A percentile compares a stretch with the other conserved stretches of the same genome.
Conservation (phyloP, 2,113 vertebrate species). For the Phycodurus eques region DNA sequence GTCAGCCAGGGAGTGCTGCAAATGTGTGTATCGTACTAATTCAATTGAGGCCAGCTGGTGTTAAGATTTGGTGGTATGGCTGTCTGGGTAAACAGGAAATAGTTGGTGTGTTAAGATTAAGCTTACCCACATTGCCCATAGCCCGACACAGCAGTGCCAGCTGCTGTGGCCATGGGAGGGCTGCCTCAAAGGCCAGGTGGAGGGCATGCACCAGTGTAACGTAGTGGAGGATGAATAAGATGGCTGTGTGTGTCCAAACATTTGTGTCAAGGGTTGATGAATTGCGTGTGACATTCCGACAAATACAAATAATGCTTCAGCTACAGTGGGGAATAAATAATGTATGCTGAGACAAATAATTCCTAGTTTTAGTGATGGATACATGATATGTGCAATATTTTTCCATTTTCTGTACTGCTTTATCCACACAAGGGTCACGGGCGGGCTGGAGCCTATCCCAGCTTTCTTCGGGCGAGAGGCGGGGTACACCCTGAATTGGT, state of each 20-base stretch:
- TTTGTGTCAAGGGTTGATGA: conserved; percentile 10
- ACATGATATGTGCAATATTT: too few relatives aligned
- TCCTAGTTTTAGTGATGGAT: neutral
- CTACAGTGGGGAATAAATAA: neutral
- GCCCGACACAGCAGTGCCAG: conserved; percentile 45
- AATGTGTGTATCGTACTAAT: conserved; percentile 47
- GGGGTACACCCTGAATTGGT: too few relatives aligned
- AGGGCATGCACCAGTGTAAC: conserved; percentile 35
- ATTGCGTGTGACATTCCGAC: neutral
- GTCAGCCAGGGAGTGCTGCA: conserved; percentile 40
- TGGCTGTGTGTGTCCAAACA: neutral
- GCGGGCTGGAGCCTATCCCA: too few relatives aligned
- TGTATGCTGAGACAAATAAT: neutral
- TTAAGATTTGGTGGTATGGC: conserved; percentile 55
- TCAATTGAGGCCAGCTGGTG: conserved; percentile 44
- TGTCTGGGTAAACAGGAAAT: conserved; percentile 74
- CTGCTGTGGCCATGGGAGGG: conserved; percentile 52
- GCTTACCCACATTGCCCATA: conserved; percentile 37
- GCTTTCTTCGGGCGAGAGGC: too few relatives aligned
- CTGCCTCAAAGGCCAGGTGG: conserved; percentile 50
- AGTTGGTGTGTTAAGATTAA: conserved; percentile 60
- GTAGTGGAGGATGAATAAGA: neutral
- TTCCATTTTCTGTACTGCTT: too few relatives aligned
- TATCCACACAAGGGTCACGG: too few relatives aligned
- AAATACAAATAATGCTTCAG: neutral